These are phyloP conservation scores for Fukomys damarensis DNA, from an alignment of 2,113 vertebrate species.

Conservation along the genomic window DNA sequence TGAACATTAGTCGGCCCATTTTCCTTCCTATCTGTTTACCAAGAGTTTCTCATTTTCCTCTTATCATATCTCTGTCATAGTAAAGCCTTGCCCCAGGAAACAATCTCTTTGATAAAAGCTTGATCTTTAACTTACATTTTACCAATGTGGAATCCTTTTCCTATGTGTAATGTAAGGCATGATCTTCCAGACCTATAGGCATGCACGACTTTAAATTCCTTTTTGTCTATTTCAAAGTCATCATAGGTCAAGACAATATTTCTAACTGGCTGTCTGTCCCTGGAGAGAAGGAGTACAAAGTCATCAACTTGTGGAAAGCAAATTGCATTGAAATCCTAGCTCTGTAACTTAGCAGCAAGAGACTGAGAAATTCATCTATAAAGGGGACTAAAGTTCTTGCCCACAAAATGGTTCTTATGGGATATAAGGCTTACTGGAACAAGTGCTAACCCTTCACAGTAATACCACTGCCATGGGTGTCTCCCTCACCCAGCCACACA, in stretches of 20 bases:
- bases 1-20: neutral
- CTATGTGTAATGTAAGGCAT: neutral
- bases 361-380: neutral
- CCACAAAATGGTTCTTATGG: neutral
- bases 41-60: neutral
- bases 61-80: neutral
- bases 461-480: neutral
- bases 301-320: too few species aligned
- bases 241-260: neutral
- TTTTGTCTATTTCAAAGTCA: neutral
- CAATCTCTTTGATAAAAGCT: too few species aligned
- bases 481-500: neutral
- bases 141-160: neutral
- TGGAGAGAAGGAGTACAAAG: neutral
- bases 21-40: neutral
- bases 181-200: neutral
- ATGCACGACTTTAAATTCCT: neutral
- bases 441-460: too few species aligned
- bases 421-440: accelerated
- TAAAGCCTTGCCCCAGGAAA: neutral
- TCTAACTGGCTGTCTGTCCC: neutral
- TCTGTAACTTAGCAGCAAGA: neutral
- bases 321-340: neutral
- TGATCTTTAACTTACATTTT: neutral
- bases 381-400: neutral